These are phyloP conservation scores for Patella pellucida DNA, from an alignment of 2,888 invertebrate genomes.

Conservation along the genomic window DNA sequence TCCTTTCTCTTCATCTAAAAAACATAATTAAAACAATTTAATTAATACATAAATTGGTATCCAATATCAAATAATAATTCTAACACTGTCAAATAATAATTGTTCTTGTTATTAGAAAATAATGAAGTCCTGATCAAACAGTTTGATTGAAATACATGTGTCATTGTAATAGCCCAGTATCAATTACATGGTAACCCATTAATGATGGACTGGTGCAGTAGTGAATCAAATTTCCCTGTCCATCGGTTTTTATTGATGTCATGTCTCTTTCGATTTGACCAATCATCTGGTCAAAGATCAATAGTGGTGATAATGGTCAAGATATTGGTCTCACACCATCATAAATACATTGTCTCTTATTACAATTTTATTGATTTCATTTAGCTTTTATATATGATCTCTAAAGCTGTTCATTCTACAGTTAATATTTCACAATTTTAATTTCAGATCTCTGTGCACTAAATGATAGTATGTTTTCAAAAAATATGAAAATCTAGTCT, in stretches of 20 bases:
- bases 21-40: constrained; percentile 14
- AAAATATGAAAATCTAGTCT: too few relatives aligned
- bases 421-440: too few relatives aligned
- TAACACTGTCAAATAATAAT: neutral
- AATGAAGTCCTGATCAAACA: constrained; percentile 2
- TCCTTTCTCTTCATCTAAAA: constrained; percentile 55
- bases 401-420: too few relatives aligned
- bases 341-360: too few relatives aligned
- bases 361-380: too few relatives aligned
- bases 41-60: too few relatives aligned
- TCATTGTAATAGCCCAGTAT: constrained; percentile 23
- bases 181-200: neutral
- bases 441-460: too few relatives aligned
- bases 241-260: constrained; percentile 7
- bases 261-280: constrained; percentile 8
- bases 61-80: too few relatives aligned
- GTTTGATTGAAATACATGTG: constrained; percentile 15
- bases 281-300: constrained; percentile 3
- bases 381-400: too few relatives aligned
- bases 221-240: constrained; percentile 1
- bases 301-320: neutral
- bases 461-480: too few relatives aligned
- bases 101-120: neutral
- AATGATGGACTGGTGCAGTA: neutral
- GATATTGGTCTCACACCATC: neutral